Percentiles rank a stretch among this genome's conserved stretches.
Conservation (phyloP, 2,113 vertebrate species). For the Syrmaticus mikado region DNA sequence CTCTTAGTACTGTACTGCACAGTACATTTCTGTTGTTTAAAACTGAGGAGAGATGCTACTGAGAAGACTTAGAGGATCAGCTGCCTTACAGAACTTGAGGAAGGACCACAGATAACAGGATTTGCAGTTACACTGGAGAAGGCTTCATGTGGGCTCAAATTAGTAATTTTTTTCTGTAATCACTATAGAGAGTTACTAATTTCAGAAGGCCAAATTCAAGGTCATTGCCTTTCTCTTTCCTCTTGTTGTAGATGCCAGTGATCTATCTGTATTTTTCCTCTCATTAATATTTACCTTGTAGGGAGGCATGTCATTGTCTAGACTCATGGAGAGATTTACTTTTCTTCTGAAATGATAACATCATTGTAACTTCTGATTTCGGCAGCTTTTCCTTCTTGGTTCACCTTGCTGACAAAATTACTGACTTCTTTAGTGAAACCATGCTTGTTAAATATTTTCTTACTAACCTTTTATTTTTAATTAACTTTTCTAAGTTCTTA, state of each 20-base stretch:
- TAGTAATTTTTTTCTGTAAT: background rate
- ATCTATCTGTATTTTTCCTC: conserved; percentile 38
- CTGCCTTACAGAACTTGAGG: background rate
- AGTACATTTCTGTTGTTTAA: background rate
- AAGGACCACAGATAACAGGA: accelerated
- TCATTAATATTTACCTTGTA: background rate
- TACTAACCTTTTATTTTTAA: conserved; percentile 8
- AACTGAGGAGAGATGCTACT: background rate
- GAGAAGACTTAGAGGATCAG: background rate
- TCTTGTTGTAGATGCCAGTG: background rate
- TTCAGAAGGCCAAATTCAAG: background rate
- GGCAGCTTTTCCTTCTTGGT: background rate
- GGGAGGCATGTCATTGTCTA: conserved; percentile 20
- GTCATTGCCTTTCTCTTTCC: background rate
- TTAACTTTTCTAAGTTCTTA: conserved; percentile 8
- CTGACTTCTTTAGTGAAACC: conserved; percentile 4
- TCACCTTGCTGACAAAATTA: conserved; percentile 22
- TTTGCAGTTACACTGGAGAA: background rate
- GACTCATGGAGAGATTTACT: conserved; percentile 27
- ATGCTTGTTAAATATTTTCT: conserved; percentile 49
- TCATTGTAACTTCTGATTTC: conserved; percentile 41
- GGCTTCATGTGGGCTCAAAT: background rate
- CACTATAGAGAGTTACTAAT: background rate
- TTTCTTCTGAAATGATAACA: conserved; percentile 24
- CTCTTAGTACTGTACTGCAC: background rate